Evolutionary conservation across 2,797 vertebrate species (phyloP).

Genomic region (Sebastes oblongus): DNA sequence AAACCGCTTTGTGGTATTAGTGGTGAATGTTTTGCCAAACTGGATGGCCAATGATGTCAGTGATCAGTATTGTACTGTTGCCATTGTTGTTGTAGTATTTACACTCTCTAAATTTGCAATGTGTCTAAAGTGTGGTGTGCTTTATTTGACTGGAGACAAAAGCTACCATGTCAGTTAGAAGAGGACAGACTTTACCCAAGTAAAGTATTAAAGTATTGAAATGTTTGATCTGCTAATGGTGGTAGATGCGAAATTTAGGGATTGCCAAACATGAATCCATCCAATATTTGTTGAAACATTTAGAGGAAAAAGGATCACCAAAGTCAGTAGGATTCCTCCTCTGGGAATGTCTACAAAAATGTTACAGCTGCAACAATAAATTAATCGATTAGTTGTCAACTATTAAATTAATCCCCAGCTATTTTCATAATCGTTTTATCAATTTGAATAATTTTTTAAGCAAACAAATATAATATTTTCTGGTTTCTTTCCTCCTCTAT

Average conservation of each 20-base stretch:
- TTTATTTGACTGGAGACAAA: slow-evolving; percentile 16
- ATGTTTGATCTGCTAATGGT: neutral
- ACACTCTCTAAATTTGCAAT: neutral
- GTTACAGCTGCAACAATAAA: too few species aligned
- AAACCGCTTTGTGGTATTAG: neutral
- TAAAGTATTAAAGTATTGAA: neutral
- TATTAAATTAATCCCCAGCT: too few species aligned
- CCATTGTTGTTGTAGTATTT: neutral
- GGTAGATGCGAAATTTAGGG: neutral
- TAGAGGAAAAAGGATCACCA: neutral
- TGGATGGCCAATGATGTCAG: neutral
- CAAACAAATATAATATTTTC: too few species aligned
- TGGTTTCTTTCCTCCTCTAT: too few species aligned
- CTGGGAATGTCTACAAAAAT: neutral
- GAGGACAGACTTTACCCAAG: neutral
- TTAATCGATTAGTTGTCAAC: too few species aligned
- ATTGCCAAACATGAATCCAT: neutral
- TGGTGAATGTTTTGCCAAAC: slow-evolving; percentile 1
- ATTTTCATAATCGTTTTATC: too few species aligned
- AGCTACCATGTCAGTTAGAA: slow-evolving; percentile 6
- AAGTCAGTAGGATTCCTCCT: neutral
- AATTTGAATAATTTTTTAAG: too few species aligned
- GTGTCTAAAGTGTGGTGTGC: slow-evolving; percentile 49
- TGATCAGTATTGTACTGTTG: neutral
- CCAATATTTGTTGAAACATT: neutral